Percentiles rank a stretch among this genome's conserved stretches.
Evolutionary conservation across 1,140 invertebrate genomes (phyloP).

Genomic region (Gyrodactylus salaris): DNA sequence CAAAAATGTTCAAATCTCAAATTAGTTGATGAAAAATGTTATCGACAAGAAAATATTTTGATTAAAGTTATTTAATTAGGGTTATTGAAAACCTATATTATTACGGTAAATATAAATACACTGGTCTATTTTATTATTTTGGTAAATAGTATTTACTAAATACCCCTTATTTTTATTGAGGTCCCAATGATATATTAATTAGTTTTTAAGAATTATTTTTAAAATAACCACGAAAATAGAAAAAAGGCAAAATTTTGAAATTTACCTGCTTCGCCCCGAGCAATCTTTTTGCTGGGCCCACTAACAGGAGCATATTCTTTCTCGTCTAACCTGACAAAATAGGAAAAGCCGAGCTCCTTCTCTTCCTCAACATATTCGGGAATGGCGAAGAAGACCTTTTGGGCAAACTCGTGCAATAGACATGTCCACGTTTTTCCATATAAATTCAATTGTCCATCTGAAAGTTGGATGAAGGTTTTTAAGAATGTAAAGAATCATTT

Average conservation of each 20-base stretch:
- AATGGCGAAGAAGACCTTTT: background rate
- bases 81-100: too few species aligned
- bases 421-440: background rate
- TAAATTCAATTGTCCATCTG: background rate
- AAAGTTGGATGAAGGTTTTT: background rate
- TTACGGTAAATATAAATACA: too few species aligned
- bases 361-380: background rate
- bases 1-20: too few species aligned
- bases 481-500: background rate
- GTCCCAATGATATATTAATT: background rate
- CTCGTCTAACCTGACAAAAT: background rate
- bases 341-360: background rate
- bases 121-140: too few species aligned
- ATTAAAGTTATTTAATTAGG: too few species aligned
- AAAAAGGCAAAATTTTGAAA: background rate
- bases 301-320: background rate
- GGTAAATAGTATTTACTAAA: too few species aligned
- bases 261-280: background rate
- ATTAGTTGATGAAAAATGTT: too few species aligned
- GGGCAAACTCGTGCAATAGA: background rate
- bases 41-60: too few species aligned
- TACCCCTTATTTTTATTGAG: background rate
- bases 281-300: background rate
- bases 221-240: background rate
- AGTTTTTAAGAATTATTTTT: background rate